Evolutionary conservation across 2,113 vertebrate genomes (phyloP).

Genomic region (Hipposideros armiger): DNA sequence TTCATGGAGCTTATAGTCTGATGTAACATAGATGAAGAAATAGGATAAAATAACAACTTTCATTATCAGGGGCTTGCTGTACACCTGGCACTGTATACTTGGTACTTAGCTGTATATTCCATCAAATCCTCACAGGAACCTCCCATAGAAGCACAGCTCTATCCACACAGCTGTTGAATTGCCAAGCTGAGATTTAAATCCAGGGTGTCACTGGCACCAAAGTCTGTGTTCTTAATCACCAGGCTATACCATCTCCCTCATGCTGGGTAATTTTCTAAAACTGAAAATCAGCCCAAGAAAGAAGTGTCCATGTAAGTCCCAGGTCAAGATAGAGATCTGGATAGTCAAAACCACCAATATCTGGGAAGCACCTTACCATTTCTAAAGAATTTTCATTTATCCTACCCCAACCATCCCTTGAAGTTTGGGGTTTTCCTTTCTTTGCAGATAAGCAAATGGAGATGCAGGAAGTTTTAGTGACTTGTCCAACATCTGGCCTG

Average conservation of each 20-base stretch:
- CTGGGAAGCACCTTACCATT: background rate
- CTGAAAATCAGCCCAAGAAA: background rate
- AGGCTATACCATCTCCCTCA: background rate
- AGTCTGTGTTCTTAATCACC: background rate
- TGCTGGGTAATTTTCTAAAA: constrained; percentile 36
- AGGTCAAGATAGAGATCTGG: background rate
- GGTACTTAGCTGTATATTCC: background rate
- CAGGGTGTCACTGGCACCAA: background rate
- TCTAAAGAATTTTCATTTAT: constrained; percentile 9
- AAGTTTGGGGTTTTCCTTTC: background rate
- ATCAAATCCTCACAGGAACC: background rate
- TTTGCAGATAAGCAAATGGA: constrained; percentile 27
- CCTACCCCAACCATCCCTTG: background rate
- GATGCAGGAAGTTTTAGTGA: background rate
- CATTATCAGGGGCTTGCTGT: background rate
- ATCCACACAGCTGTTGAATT: background rate
- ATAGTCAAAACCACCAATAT: background rate
- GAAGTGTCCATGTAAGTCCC: background rate
- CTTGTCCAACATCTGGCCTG: background rate
- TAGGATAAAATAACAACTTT: background rate
- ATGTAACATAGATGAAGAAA: background rate
- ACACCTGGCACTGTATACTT: background rate
- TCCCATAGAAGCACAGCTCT: background rate
- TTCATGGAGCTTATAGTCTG: background rate
- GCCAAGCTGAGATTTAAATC: constrained; percentile 4